Evolutionary conservation across 2,113 vertebrate genomes (phyloP).

Genomic region (Charina bottae): DNA sequence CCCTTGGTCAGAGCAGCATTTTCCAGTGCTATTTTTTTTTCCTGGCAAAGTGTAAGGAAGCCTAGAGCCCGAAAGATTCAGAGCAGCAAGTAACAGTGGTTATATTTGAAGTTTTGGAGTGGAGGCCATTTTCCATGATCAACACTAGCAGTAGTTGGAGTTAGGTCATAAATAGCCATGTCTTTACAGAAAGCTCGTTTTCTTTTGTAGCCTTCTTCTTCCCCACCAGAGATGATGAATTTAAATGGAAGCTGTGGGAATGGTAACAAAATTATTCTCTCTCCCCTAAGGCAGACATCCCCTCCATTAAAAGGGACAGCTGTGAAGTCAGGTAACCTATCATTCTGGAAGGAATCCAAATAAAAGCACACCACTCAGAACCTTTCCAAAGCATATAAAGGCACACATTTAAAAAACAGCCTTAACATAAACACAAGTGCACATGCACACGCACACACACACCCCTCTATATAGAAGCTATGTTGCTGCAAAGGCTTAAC

Average conservation of each 20-base stretch:
- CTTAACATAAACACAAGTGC: not conserved
- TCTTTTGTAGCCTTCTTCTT: too few species aligned
- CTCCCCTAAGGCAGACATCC: fast-evolving
- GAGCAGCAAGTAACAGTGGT: not conserved
- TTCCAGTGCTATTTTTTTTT: slow-evolving; percentile 39
- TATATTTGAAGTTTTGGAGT: slow-evolving; percentile 2
- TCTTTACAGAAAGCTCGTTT: not conserved
- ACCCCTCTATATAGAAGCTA: not conserved
- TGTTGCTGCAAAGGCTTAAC: not conserved
- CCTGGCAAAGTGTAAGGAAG: slow-evolving; percentile 22
- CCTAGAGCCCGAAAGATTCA: not conserved
- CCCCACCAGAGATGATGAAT: not conserved
- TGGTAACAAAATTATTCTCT: fast-evolving
- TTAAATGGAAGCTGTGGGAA: not conserved
- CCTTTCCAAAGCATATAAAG: not conserved
- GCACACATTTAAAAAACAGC: not conserved
- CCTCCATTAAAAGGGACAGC: fast-evolving
- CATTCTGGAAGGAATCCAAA: not conserved
- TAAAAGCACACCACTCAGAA: not conserved
- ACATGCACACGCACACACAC: not conserved
- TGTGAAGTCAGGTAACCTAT: not conserved
- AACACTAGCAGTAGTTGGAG: not conserved
- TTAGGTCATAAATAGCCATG: not conserved
- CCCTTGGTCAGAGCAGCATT: slow-evolving; percentile 31
- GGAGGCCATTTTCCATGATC: not conserved